Evolutionary conservation across 1,140 invertebrate genomes (phyloP).

Genomic region (Macrostomum lignano): DNA sequence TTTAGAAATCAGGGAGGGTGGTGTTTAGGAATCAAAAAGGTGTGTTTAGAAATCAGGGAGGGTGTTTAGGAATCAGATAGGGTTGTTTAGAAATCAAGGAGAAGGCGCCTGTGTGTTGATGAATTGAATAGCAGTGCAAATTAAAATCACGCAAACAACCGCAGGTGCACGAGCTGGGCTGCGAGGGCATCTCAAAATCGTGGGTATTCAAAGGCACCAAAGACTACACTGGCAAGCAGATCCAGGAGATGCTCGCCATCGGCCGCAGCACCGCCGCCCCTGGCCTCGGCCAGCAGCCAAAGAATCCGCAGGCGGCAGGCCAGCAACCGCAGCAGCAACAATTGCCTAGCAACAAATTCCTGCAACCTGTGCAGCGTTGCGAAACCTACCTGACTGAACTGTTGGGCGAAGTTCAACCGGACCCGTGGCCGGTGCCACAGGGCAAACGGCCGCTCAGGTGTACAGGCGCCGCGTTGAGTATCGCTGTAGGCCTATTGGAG

Average conservation of each 20-base stretch:
- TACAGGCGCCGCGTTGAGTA: conserved; percentile 72
- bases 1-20: no score
- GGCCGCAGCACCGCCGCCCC: no score
- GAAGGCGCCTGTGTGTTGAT: no score
- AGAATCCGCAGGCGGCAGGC: conserved; percentile 11
- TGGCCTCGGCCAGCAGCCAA: no score
- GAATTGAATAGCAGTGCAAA: no score
- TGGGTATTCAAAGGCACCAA: conserved; percentile 94
- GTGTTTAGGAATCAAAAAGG: no score
- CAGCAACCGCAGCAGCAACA: conserved; percentile 32
- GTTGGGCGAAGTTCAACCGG: conserved; percentile 67
- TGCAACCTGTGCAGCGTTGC: conserved; percentile 78
- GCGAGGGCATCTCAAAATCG: conserved; percentile 73
- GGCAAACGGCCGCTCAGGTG: conserved; percentile 72
- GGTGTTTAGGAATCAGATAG: no score
- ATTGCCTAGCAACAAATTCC: conserved; percentile 5
- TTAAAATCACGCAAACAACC: no score
- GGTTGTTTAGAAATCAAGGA: no score
- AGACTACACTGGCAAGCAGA: conserved; percentile 75
- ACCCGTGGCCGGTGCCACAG: conserved; percentile 81
- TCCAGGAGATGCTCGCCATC: conserved; percentile 68
- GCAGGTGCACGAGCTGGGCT: conserved; percentile 45
- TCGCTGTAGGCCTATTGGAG: conserved; percentile 81
- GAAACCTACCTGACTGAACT: conserved; percentile 79
- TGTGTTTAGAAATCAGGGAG: no score